Evolutionary conservation across 1,140 invertebrate species (phyloP), one percentile per base, ranked within the genome.

Genomic region (Zaprionus capensis): DNA sequence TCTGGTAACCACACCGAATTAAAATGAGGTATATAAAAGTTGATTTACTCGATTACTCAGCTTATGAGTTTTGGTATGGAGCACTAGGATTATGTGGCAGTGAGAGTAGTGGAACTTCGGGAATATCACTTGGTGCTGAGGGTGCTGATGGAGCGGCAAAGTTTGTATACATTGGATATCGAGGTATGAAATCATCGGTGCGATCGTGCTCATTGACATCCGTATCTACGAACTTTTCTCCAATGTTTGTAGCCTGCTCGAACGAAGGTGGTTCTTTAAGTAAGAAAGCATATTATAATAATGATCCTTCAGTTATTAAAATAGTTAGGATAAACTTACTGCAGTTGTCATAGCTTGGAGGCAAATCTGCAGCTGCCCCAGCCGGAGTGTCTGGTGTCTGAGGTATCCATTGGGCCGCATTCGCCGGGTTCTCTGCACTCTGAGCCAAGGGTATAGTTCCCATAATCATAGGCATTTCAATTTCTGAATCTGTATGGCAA

Each of bases 131-230:
- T 7, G 49, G 62, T 5, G 14, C 14, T 17, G 41, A 46, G 41
- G 87, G 81, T 1, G 85, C 87, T 38, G 87, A 36, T 1, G 87
- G 87, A 55, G 24, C 55, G 1, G 87, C 87, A 57, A 91, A 91
- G 49, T 91, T 86, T 2, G 80, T 86, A 53, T 91, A 91, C 87
- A 91, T 91, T 7, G 91, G 91, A 72, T 92, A 92, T 22, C 78
- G 76, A 3, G 91, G 91, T 38, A 90, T 68, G 12, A 91, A 92
- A 49, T 85, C 88, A 57, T 91, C 86, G 2, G 71, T 80, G n/a
- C 79, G 77, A 73, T 91, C 76, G 28, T 76, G 82, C 20, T 84
- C 84, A 55, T 87, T 77, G 7, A 66, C 76, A 64, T 92, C 91
- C 20, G 69, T 81, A 38, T 92, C 91, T 2, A 91, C 64, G 41